Base-by-base conservation (phyloP, 2,888 invertebrate genomes). In the Lepidonotus clava region DNA sequence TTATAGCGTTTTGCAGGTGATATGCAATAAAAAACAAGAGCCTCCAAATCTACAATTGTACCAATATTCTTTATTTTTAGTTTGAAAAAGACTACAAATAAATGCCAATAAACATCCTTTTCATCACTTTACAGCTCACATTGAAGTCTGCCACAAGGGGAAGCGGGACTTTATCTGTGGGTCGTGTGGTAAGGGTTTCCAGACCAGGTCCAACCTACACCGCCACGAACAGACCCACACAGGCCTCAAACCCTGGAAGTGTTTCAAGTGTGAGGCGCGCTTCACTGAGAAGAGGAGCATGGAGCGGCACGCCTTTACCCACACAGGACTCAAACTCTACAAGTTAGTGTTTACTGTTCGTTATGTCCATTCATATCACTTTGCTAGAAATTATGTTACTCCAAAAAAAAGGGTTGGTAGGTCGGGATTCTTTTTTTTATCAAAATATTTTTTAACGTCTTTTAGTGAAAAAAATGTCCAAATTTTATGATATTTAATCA, bases 251-350 rank as follows among this genome's bases (percentile, higher is more conserved):
- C 80, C 80, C 6, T 80, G 80, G 80, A 41, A 46, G 46, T 80
- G 80, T 51, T 11, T 32, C 46, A 80, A 41, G 24, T 80, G 80
- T 46, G 46, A 80, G 32, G 80, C 80, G 32, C 14, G 41, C 34
- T 80, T 80, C 24, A 80, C 80, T 0, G 80, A 80, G 32, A 80
- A 80, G 41, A 80, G 46, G 32, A 80, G 80, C 46, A 24, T 80
- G 80, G 46, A 80, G 51, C 40, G 80, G 21, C 80, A 80, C 51
- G 46, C 28, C 14, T 8, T 51, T 24, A 80, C 46, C 2, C 80
- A 80, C 46, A 80, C 80, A 41, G 80, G 80, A 8, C 32, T 80
- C 28, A 80, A 80, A 28, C 28, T 80, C 24, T 80, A 80, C 80
- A 80, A 51, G 80, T 80, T 1, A 28, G 80, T 80, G n/a, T n/a